Evolutionary conservation across 2,797 vertebrate species (phyloP), one percentile per base, ranked within the genome.

Genomic region (Denticeps clupeoides): DNA sequence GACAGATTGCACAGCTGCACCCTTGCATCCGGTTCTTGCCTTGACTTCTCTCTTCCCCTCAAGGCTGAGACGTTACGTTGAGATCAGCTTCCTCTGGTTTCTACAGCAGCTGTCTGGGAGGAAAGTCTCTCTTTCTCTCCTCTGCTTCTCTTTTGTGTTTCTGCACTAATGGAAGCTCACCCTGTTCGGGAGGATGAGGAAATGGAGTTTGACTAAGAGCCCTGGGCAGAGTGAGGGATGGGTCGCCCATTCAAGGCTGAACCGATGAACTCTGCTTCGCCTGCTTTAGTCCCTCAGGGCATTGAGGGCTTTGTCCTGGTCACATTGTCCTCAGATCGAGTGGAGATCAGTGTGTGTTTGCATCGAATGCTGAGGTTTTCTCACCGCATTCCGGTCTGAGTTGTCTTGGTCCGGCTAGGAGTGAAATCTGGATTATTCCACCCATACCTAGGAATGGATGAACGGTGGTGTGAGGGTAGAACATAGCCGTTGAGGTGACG

Each of bases 41-140:
- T 7, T 24, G 5, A 4, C 25, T 24, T 25, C 4, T 25, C 4
- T 25, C 24, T 25, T 24, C 22, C 9, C 18, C 16, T 22, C 22
- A 7, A 3, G n/a, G 21, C 8, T 47, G 5, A 40, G 7, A 38
- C 9, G 16, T 7, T 13, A 16, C 5, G 13, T 41, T 52, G 27
- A 25, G 41, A 37, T 25, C 16, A 43, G 8, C 29, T 29, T 45
- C n/a, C 33, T 51, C 22, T 51, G 21, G 16, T 29, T 13, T 46
- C n/a, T n/a, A n/a, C n/a, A n/a, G n/a, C n/a, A n/a, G n/a, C n/a
- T n/a, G n/a, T n/a, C n/a, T n/a, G n/a, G n/a, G n/a, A n/a, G 23
- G 41, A 58, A 49, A 55, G 48, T 51, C 47, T 42, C 28, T 22
- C 38, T 41, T 48, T 55, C 45, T 51, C 28, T 28, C 26, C 33